A percentile compares a stretch with the other conserved stretches of the same genome.
Evolutionary conservation across 2,113 vertebrate species (phyloP).

Genomic region (Archocentrus centrarchus): DNA sequence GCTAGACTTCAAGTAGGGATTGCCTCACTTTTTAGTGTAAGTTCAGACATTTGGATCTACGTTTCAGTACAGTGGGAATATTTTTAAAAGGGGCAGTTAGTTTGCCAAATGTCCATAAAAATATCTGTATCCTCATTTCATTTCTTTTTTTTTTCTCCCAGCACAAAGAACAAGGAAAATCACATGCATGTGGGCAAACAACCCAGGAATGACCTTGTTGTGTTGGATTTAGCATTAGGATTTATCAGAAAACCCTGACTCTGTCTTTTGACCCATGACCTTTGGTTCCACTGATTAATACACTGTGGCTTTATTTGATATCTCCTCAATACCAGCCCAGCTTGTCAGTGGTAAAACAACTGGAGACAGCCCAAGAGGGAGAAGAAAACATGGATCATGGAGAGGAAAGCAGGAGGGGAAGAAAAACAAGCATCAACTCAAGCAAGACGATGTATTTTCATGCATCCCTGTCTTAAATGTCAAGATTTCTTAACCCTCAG

Average conservation of each 20-base stretch:
- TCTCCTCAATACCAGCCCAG: slow-evolving; percentile 74
- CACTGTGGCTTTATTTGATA: slow-evolving; percentile 76
- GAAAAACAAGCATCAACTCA: slow-evolving; percentile 80
- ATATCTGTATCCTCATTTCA: slow-evolving; percentile 7
- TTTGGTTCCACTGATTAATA: slow-evolving; percentile 74
- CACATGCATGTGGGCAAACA: slow-evolving; percentile 14
- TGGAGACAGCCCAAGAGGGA: slow-evolving; percentile 76
- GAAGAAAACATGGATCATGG: slow-evolving; percentile 76
- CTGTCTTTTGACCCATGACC: slow-evolving; percentile 69
- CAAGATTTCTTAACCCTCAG: slow-evolving; percentile 82
- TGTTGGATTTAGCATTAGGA: slow-evolving; percentile 68
- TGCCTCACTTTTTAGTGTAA: slow-evolving; percentile 37
- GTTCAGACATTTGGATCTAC: slow-evolving; percentile 38
- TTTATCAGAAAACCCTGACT: slow-evolving; percentile 47
- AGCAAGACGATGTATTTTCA: slow-evolving; percentile 85
- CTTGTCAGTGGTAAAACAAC: slow-evolving; percentile 81
- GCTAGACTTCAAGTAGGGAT: slow-evolving; percentile 28
- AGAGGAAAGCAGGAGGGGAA: slow-evolving; percentile 58
- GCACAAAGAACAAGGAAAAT: neutral
- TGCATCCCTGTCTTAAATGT: slow-evolving; percentile 85
- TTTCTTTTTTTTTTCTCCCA: neutral
- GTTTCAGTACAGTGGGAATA: slow-evolving; percentile 8
- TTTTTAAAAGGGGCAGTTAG: slow-evolving; percentile 23
- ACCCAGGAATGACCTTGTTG: slow-evolving; percentile 8
- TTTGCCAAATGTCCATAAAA: slow-evolving; percentile 42